Evolutionary conservation across 2,888 invertebrate genomes (phyloP), one percentile per base, ranked within the genome.

Genomic region (Mystacides longicornis): DNA sequence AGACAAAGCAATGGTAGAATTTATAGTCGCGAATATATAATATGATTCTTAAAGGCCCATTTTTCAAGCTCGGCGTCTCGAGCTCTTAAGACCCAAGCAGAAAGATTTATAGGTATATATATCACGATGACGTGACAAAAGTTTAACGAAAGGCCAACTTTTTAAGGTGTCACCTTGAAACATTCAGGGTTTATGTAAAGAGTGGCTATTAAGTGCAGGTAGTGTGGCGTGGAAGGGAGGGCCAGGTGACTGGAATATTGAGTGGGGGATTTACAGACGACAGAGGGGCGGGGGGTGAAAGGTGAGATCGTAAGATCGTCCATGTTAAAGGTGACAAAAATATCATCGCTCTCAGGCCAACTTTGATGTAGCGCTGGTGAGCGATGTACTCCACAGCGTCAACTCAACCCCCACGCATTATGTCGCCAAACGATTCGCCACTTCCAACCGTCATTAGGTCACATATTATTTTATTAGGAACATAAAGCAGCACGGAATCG

Each of bases 101-200:
- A 3, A 48, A 23, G 48, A 48, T 48, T 48, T 48, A 48, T 48
- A 23, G 20, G 23, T 20, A 48, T 48, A 48, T 48, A 48, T 48
- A 23, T 48, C 48, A 23, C 23, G 21, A n/a, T 21, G 48, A 46
- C 46, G 46, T 46, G 46, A 20, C 21, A 21, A 48, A 48, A 48
- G 20, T 48, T 48, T 21, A 3, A 4, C 48, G 14, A 48, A 48
- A 48, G 48, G 48, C 48, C 48, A 48, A 48, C 23, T 48, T 48
- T 48, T 48, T 48, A n/a, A 18, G 23, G 5, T 48, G 48, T 23
- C 23, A 48, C 48, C 48, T 48, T 48, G 48, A 48, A 48, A 48
- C 48, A 48, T 48, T n/a, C 23, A 48, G 48, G 48, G 23, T 48
- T 48, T 48, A 48, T 48, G 48, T 48, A 48, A 48, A 48, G 48